Evolutionary conservation across 2,888 invertebrate species (phyloP).

Genomic region (Trisateles emortualis): DNA sequence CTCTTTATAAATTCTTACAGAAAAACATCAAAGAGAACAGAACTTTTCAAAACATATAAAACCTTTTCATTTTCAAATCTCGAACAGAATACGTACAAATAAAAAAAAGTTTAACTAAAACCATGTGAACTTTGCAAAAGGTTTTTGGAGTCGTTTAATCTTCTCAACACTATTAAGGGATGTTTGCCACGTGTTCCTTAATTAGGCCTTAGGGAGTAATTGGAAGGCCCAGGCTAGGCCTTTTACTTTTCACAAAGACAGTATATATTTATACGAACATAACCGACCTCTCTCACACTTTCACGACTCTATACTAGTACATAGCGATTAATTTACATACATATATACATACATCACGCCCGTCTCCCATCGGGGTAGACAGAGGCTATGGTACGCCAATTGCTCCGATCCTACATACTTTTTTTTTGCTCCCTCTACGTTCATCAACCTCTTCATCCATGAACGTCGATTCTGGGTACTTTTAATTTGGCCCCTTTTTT

Average conservation of each 20-base stretch:
- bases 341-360: too few relatives aligned
- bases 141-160: conserved; percentile 17
- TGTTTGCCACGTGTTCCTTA: conserved; percentile 21
- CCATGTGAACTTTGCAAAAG: conserved; percentile 7
- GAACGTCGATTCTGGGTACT: too few relatives aligned
- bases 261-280: background rate
- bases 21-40: background rate
- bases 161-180: conserved; percentile 18
- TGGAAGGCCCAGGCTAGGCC: conserved; percentile 14
- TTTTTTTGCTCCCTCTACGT: too few relatives aligned
- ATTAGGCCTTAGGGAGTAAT: conserved; percentile 37
- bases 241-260: conserved; percentile 15
- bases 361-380: too few relatives aligned
- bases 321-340: too few relatives aligned
- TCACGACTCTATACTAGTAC: too few relatives aligned
- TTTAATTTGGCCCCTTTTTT: too few relatives aligned
- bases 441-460: too few relatives aligned
- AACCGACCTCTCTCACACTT: too few relatives aligned
- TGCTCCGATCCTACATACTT: too few relatives aligned
- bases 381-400: too few relatives aligned
- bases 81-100: background rate
- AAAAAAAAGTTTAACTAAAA: background rate
- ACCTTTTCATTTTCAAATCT: background rate
- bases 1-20: conserved; percentile 7
- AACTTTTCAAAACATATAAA: too few relatives aligned